Evolutionary conservation across 2,888 invertebrate species (phyloP).

Genomic region (Lasioglossum malachurum): DNA sequence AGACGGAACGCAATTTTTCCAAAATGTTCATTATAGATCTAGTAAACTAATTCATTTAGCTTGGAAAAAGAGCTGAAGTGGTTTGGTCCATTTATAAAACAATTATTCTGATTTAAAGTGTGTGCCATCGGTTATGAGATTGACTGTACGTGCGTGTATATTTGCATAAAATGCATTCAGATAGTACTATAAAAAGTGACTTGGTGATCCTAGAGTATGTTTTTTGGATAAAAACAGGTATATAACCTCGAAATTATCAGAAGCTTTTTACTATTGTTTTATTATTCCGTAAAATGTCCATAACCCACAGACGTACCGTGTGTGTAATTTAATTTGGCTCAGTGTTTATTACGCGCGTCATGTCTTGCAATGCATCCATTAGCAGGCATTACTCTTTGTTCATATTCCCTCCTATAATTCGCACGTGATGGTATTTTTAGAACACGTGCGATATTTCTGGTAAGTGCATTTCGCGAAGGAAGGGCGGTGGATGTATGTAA

Average conservation of each 20-base stretch:
- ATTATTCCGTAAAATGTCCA: background rate
- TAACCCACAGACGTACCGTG: background rate
- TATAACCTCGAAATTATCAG: background rate
- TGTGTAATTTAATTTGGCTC: constrained; percentile 4
- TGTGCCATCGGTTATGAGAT: no score
- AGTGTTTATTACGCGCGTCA: constrained; percentile 9
- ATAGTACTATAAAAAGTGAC: background rate
- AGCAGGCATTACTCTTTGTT: constrained; percentile 25
- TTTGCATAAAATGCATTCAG: no score
- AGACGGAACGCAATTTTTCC: no score
- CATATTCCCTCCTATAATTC: constrained; percentile 49
- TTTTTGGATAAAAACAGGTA: background rate
- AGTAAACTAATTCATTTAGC: no score
- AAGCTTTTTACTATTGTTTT: background rate
- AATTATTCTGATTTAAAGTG: no score
- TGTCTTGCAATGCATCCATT: background rate
- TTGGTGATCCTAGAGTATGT: background rate
- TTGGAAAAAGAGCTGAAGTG: no score
- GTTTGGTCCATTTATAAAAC: no score
- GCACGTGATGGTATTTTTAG: constrained; percentile 61
- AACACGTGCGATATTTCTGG: constrained; percentile 49
- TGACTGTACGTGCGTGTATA: no score
- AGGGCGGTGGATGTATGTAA: constrained; percentile 25
- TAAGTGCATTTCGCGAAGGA: constrained; percentile 45
- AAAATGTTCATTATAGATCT: no score